Percentiles rank a stretch among this genome's conserved stretches.
These are phyloP conservation scores for Drosophila nr. fundita DNA, from an alignment of 2,888 invertebrate species.

Conservation along the genomic window DNA sequence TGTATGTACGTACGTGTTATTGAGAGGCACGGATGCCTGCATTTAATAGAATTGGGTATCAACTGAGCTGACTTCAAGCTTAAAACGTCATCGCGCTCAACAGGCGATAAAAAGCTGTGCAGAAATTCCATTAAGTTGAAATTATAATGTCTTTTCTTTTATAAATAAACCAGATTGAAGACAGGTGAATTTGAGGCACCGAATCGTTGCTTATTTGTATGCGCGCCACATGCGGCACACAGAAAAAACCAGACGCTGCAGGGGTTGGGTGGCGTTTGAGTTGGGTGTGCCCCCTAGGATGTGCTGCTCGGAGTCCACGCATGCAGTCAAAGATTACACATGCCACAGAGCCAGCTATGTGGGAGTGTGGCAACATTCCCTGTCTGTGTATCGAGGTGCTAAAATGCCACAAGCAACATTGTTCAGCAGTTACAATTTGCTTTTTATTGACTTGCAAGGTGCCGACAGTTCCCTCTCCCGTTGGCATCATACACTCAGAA, in stretches of 20 bases:
- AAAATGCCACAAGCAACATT: constrained; percentile 76
- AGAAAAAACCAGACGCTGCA: constrained; percentile 48
- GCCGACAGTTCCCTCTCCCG: constrained; percentile 34
- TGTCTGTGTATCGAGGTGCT: constrained; percentile 58
- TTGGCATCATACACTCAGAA: constrained; percentile 9
- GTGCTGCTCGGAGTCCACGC: constrained; percentile 12
- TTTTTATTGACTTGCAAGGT: constrained; percentile 74
- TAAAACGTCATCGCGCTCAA: constrained; percentile 41
- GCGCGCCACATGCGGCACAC: constrained; percentile 53
- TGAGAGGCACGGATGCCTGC: constrained; percentile 8
- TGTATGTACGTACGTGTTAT: constrained; percentile 15
- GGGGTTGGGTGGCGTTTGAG: not conserved
- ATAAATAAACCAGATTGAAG: constrained; percentile 51
- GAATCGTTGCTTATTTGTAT: constrained; percentile 60
- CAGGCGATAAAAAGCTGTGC: constrained; percentile 23
- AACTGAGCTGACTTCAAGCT: constrained; percentile 20
- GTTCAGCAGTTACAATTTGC: constrained; percentile 77
- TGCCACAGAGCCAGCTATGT: constrained; percentile 20
- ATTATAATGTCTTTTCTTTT: constrained; percentile 50
- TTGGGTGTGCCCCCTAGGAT: constrained; percentile 13
- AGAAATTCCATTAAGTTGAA: constrained; percentile 59
- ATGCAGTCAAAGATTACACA: constrained; percentile 37
- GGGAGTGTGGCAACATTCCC: constrained; percentile 16
- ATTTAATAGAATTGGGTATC: constrained; percentile 28
- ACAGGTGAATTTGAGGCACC: constrained; percentile 14